These are phyloP conservation scores for Galendromus occidentalis DNA, from an alignment of 1,140 invertebrate genomes.

Conservation along the genomic window DNA sequence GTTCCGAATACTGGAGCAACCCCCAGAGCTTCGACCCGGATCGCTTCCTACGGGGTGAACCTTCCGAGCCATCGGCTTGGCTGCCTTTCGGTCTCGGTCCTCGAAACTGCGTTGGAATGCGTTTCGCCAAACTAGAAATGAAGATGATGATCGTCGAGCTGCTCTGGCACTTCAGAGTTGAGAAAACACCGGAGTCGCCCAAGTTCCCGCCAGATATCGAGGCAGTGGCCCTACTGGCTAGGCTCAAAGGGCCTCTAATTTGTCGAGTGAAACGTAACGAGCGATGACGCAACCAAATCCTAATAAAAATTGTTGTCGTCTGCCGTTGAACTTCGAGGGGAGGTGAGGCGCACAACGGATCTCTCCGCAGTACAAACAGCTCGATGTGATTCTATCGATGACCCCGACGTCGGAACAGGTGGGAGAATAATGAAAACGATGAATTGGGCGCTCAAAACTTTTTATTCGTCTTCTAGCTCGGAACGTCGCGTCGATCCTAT, in stretches of 20 bases:
- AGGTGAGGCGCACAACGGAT: no score
- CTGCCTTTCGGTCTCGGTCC: not conserved
- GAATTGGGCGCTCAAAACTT: no score
- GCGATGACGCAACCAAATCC: no score
- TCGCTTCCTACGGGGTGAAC: conserved; percentile 14
- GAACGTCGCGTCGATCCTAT: no score
- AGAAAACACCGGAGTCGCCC: not conserved
- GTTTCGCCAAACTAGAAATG: not conserved
- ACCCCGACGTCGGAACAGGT: no score
- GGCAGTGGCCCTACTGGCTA: not conserved
- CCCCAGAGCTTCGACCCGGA: conserved; percentile 17
- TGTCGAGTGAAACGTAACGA: not conserved
- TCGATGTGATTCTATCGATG: no score
- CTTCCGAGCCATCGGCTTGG: not conserved
- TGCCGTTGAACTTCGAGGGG: no score
- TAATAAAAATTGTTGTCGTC: no score
- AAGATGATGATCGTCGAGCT: not conserved
- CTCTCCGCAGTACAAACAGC: no score
- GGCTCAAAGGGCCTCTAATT: not conserved
- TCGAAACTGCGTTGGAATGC: not conserved
- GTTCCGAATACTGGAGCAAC: conserved; percentile 19
- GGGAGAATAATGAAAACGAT: no score
- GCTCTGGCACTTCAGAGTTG: not conserved
- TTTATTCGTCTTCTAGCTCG: no score
- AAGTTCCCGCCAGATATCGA: not conserved